These are phyloP conservation scores for Leucoptera coffeella DNA, from an alignment of 2,888 invertebrate species.

Conservation along the genomic window DNA sequence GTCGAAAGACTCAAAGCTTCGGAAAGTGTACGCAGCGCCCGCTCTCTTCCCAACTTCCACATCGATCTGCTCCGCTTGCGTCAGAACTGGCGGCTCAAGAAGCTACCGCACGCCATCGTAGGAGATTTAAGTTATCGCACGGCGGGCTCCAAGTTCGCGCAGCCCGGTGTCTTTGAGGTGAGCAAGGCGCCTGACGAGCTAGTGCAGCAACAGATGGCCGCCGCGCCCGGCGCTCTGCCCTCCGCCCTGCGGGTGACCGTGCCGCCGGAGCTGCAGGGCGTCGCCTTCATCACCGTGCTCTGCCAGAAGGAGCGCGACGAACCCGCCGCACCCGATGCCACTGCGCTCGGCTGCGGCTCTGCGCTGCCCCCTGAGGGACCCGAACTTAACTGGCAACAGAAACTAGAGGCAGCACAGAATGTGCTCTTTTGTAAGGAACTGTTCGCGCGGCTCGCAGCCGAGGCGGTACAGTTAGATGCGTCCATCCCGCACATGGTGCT, in stretches of 20 bases:
- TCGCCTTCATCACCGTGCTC: slow-evolving; percentile 91
- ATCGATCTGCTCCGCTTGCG: slow-evolving; percentile 81
- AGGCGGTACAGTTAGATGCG: slow-evolving; percentile 89
- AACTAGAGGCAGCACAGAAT: slow-evolving; percentile 94
- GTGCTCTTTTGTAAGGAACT: slow-evolving; percentile 95
- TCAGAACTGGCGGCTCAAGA: slow-evolving; percentile 94
- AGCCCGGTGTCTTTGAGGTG: slow-evolving; percentile 93
- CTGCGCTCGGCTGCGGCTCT: slow-evolving; percentile 67
- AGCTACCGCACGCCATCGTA: slow-evolving; percentile 90
- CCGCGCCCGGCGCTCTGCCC: slow-evolving; percentile 41
- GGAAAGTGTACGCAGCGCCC: slow-evolving; percentile 67
- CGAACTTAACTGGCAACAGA: slow-evolving; percentile 90
- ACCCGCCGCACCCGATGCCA: slow-evolving; percentile 72
- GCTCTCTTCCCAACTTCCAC: slow-evolving; percentile 85
- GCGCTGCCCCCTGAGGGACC: slow-evolving; percentile 49
- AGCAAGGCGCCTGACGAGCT: slow-evolving; percentile 85
- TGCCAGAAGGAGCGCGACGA: slow-evolving; percentile 95
- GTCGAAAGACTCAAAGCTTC: slow-evolving; percentile 80
- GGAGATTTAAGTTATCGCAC: slow-evolving; percentile 95
- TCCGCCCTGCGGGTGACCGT: slow-evolving; percentile 87
- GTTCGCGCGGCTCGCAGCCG: slow-evolving; percentile 88
- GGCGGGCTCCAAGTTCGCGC: slow-evolving; percentile 90
- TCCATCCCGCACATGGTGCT: slow-evolving; percentile 95
- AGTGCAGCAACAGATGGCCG: slow-evolving; percentile 37
- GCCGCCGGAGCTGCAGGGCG: slow-evolving; percentile 91